phyloP scores from a whole-genome alignment of 2,113 vertebrate species.

The Abramis brama region DNA sequence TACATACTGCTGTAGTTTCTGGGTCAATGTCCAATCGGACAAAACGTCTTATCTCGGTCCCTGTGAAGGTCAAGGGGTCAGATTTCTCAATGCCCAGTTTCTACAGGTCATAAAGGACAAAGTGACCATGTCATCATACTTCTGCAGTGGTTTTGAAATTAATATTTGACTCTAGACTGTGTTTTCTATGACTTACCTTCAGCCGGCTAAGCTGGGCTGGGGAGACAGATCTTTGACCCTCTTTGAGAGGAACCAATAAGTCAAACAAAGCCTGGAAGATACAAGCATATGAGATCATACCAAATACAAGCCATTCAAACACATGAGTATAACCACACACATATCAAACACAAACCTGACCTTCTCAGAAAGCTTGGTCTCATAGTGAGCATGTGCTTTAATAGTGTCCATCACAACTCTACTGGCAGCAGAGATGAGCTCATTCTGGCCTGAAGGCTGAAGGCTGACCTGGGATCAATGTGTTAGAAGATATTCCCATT shows the following conservation, averaged over 20 bases:
- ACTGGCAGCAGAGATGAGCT: constrained; percentile 85
- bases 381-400: constrained; percentile 82
- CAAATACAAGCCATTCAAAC: background rate
- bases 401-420: constrained; percentile 83
- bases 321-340: background rate
- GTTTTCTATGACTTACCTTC: constrained; percentile 64
- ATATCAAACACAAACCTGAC: constrained; percentile 61
- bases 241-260: constrained; percentile 81
- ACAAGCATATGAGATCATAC: background rate
- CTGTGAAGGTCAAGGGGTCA: constrained; percentile 78
- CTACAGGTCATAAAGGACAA: constrained; percentile 63
- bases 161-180: background rate
- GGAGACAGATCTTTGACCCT: constrained; percentile 78
- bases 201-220: constrained; percentile 81
- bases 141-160: background rate
- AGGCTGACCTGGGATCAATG: constrained; percentile 81
- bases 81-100: constrained; percentile 84
- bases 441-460: constrained; percentile 84
- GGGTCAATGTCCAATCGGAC: constrained; percentile 85
- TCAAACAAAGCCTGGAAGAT: constrained; percentile 77
- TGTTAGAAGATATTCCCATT: background rate
- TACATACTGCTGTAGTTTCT: constrained; percentile 75
- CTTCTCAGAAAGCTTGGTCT: constrained; percentile 83
- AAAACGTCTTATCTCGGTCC: constrained; percentile 80
- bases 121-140: background rate